Evolutionary conservation across 2,797 vertebrate species (phyloP).

Genomic region (Anguilla obscura): DNA sequence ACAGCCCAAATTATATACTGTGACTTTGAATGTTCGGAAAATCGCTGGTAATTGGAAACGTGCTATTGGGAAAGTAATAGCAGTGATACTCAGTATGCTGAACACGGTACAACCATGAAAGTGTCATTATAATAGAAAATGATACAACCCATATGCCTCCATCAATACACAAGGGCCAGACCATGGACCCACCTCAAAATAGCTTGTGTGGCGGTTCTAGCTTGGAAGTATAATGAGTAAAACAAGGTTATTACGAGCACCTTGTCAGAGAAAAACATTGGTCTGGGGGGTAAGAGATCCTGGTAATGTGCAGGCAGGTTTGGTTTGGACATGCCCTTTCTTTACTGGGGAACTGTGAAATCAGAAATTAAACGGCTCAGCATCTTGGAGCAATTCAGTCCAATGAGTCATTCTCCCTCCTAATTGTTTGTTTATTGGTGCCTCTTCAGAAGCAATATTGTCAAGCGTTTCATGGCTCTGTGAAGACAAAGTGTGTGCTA

Average conservation of each 20-base stretch:
- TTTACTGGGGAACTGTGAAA: constrained; percentile 72
- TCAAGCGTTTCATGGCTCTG: constrained; percentile 43
- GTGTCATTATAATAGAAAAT: not conserved
- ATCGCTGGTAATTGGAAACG: not conserved
- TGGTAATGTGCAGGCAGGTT: constrained; percentile 60
- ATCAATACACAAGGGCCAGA: constrained; percentile 3
- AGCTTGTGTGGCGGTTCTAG: not conserved
- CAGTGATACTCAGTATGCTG: not conserved
- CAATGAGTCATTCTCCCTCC: constrained; percentile 62
- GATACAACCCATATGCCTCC: not conserved
- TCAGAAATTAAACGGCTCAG: constrained; percentile 71
- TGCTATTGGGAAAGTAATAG: not conserved
- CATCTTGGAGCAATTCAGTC: constrained; percentile 64
- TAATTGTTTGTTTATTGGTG: constrained; percentile 79
- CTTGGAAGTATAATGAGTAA: not conserved
- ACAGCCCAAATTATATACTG: not conserved
- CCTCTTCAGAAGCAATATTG: constrained; percentile 65
- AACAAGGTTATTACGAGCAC: not conserved
- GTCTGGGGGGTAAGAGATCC: not conserved
- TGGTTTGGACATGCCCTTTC: constrained; percentile 58
- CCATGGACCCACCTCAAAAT: not conserved
- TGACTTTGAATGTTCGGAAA: not conserved
- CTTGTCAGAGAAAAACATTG: not conserved
- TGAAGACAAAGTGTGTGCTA: constrained; percentile 43
- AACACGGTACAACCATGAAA: not conserved